A percentile compares a stretch with the other conserved stretches of the same genome.
Evolutionary conservation across 1,140 invertebrate genomes (phyloP).

Genomic region (Cotesia typhae): DNA sequence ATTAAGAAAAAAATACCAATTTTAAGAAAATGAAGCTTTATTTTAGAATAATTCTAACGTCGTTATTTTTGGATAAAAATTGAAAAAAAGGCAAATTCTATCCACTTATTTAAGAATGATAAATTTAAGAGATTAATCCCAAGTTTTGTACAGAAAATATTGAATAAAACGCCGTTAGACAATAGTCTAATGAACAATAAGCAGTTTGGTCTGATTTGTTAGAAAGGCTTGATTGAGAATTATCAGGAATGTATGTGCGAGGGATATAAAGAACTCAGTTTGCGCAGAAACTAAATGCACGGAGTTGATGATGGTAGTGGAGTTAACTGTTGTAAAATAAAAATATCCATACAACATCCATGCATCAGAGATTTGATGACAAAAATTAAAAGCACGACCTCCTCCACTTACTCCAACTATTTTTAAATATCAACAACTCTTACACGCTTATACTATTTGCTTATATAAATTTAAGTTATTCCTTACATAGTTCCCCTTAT

Average conservation of each 20-base stretch:
- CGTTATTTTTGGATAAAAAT: too few relatives aligned
- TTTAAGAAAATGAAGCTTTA: too few relatives aligned
- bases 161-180: too few relatives aligned
- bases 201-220: conserved; percentile 26
- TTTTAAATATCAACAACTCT: neutral
- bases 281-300: conserved; percentile 59
- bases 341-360: neutral
- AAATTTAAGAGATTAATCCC: too few relatives aligned
- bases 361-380: neutral
- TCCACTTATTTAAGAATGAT: too few relatives aligned
- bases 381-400: conserved; percentile 13
- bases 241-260: conserved; percentile 58
- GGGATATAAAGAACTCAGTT: conserved; percentile 48
- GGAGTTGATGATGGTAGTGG: conserved; percentile 62
- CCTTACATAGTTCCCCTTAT: too few relatives aligned
- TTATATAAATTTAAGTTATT: too few relatives aligned
- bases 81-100: too few relatives aligned
- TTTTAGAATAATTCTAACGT: too few relatives aligned
- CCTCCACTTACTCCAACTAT: neutral
- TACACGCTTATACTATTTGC: too few relatives aligned
- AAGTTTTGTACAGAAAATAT: too few relatives aligned
- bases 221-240: conserved; percentile 32
- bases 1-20: too few relatives aligned
- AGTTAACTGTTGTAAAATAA: conserved; percentile 55
- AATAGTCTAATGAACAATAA: neutral